These are phyloP conservation scores for Nowickia ferox DNA, from an alignment of 2,888 invertebrate genomes.

Conservation along the genomic window DNA sequence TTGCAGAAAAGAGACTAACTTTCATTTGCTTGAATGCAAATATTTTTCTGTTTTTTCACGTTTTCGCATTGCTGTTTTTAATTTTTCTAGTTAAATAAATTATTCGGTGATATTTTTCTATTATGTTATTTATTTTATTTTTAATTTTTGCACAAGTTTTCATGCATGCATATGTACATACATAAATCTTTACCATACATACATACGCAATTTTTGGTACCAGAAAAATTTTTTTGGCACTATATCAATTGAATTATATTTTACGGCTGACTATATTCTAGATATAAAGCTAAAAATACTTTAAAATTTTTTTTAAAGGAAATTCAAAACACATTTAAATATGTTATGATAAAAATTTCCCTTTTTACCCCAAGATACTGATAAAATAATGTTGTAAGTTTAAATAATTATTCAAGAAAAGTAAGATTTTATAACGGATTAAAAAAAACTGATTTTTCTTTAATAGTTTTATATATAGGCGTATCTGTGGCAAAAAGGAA, in stretches of 20 bases:
- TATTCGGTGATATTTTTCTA: constrained; percentile 3
- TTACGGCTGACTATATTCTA: constrained; percentile 33
- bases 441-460: too few species aligned
- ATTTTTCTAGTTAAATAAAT: constrained; percentile 8
- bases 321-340: constrained; percentile 20
- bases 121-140: not conserved
- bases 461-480: too few species aligned
- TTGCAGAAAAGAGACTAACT: constrained; percentile 30
- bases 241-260: constrained; percentile 42
- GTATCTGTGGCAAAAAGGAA: too few species aligned
- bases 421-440: too few species aligned
- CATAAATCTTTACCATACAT: too few species aligned
- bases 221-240: constrained; percentile 41
- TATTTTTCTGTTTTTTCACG: constrained; percentile 15
- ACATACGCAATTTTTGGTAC: not conserved
- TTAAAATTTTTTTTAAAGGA: constrained; percentile 34
- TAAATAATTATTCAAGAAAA: too few species aligned
- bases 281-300: constrained; percentile 50
- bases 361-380: not conserved
- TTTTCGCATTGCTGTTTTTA: constrained; percentile 18
- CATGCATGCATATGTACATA: too few species aligned
- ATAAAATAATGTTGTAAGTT: not conserved
- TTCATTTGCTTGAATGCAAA: constrained; percentile 39
- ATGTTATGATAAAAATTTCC: constrained; percentile 20
- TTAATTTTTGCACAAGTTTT: not conserved